A percentile compares a stretch with the other conserved stretches of the same genome.
Evolutionary conservation across 2,797 vertebrate species (phyloP).

Genomic region (Pipistrellus pygmaeus): DNA sequence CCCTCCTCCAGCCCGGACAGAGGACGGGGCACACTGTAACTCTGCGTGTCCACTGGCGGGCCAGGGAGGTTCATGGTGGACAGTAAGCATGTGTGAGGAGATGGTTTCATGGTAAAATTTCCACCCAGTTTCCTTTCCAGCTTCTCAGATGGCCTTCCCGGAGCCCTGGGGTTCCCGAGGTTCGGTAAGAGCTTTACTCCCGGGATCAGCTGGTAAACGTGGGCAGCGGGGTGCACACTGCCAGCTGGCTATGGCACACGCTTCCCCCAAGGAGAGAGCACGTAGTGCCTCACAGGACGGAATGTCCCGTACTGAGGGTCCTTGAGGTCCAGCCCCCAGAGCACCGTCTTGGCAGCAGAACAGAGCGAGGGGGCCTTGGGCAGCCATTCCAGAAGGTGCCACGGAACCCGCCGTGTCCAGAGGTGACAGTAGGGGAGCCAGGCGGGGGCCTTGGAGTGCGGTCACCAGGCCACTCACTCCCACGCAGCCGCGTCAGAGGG

Average conservation of each 20-base stretch:
- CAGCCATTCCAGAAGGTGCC: neutral
- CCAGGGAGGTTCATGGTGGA: neutral
- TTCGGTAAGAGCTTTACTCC: neutral
- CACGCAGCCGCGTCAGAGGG: neutral
- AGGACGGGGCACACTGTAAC: neutral
- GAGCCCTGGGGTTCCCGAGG: neutral
- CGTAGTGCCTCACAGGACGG: neutral
- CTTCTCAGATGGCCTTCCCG: neutral
- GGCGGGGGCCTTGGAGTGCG: neutral
- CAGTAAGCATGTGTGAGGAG: neutral
- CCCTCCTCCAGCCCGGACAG: neutral
- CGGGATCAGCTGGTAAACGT: neutral
- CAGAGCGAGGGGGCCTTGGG: neutral
- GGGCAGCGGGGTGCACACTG: neutral
- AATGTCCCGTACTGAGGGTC: neutral
- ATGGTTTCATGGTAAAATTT: neutral
- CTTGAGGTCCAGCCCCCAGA: neutral
- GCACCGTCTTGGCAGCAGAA: neutral
- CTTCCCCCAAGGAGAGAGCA: neutral
- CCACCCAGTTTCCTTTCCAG: neutral
- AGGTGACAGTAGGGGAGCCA: neutral
- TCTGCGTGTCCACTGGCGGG: accelerated
- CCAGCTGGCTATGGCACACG: neutral
- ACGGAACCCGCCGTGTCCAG: neutral
- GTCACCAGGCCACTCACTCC: neutral